phyloP scores from a whole-genome alignment of 2,797 vertebrate species.

The Odontamblyopus lacepedii region DNA sequence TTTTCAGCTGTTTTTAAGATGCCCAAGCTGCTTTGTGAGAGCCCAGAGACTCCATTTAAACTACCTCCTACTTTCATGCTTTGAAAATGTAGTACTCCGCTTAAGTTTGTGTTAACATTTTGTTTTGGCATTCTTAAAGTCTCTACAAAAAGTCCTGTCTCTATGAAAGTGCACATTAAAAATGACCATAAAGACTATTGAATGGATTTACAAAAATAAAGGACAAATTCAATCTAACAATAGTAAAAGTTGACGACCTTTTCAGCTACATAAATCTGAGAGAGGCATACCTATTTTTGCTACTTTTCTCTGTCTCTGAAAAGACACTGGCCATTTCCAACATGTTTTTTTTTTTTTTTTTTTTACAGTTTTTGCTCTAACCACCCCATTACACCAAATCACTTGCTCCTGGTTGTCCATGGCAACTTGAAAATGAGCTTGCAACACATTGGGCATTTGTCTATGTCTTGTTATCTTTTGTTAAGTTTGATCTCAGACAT shows the following conservation, averaged over 20 bases:
- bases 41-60: not conserved
- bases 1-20: no score
- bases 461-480: not conserved
- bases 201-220: not conserved
- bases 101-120: not conserved
- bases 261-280: not conserved
- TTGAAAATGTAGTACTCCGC: not conserved
- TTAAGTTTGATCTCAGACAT: not conserved
- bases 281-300: not conserved
- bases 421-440: conserved; percentile 6
- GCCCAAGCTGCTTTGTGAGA: not conserved
- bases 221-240: not conserved
- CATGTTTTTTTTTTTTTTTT: not conserved
- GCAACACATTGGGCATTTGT: not conserved
- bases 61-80: not conserved
- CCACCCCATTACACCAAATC: not conserved
- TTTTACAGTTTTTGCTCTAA: not conserved
- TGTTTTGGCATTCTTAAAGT: not conserved
- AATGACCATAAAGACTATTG: not conserved
- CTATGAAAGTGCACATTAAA: not conserved
- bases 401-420: not conserved
- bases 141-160: not conserved
- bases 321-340: not conserved
- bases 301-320: not conserved
- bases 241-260: not conserved